Percentiles rank a stretch among this genome's conserved stretches.
Evolutionary conservation across 2,797 vertebrate species (phyloP).

Genomic region (Crenichthys baileyi): DNA sequence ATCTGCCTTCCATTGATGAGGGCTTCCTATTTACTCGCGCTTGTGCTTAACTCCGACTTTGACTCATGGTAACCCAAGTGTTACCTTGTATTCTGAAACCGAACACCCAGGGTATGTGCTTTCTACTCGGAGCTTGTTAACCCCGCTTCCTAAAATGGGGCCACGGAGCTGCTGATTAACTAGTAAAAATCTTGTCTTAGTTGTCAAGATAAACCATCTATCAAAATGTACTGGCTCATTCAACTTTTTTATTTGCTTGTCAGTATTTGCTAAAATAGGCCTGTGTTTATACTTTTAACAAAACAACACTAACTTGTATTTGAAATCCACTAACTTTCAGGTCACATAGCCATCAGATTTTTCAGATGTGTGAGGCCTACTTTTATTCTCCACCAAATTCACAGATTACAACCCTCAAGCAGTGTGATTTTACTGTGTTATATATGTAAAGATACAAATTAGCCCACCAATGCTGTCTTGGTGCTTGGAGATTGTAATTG

Average conservation of each 20-base stretch:
- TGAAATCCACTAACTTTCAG: constrained; percentile 2
- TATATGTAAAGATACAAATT: constrained; percentile 2
- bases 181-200: background rate
- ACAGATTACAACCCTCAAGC: too few species aligned
- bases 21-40: too few species aligned
- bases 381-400: constrained; percentile 15
- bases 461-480: constrained; percentile 8
- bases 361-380: background rate
- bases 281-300: background rate
- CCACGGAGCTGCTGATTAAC: background rate
- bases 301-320: background rate
- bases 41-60: too few species aligned
- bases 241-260: background rate
- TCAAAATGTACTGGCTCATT: too few species aligned
- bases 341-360: constrained; percentile 12
- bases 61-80: too few species aligned
- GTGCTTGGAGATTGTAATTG: background rate
- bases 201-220: too few species aligned
- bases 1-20: too few species aligned
- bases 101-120: too few species aligned
- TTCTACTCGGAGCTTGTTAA: too few species aligned
- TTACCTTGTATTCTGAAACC: too few species aligned
- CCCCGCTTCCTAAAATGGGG: too few species aligned
- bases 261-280: background rate
- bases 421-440: too few species aligned